A percentile compares a stretch with the other conserved stretches of the same genome.
phyloP scores from a whole-genome alignment of 2,797 vertebrate species.

The Morus bassanus region DNA sequence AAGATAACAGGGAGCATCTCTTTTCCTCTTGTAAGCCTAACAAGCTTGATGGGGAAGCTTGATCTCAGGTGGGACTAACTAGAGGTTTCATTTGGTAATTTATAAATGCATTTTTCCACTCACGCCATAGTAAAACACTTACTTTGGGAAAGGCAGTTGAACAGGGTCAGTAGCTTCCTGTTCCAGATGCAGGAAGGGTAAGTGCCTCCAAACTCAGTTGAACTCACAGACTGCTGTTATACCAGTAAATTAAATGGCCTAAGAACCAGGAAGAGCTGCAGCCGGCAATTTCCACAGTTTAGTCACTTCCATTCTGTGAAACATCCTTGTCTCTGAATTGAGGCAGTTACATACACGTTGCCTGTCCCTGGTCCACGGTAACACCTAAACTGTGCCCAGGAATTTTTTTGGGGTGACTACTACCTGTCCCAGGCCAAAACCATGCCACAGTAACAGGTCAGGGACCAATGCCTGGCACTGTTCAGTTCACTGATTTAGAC shows the following conservation, averaged over 20 bases:
- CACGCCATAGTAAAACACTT: background rate
- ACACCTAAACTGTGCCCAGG: background rate
- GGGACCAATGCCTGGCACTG: background rate
- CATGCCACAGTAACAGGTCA: background rate
- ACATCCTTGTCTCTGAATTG: background rate
- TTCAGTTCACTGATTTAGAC: background rate
- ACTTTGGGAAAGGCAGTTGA: background rate
- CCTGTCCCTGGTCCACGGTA: background rate
- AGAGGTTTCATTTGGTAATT: background rate
- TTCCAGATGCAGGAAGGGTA: background rate
- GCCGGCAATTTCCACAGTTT: background rate
- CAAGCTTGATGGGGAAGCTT: background rate
- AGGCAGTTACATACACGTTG: background rate
- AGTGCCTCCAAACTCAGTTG: background rate
- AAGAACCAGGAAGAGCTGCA: background rate
- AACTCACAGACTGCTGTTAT: background rate
- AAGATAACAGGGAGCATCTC: accelerated
- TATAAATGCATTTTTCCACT: background rate
- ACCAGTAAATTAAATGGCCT: background rate
- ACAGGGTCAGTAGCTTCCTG: background rate
- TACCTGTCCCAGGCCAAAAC: background rate
- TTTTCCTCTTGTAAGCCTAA: background rate
- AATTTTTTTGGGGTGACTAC: accelerated
- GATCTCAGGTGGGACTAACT: background rate
- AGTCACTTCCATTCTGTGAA: background rate